phyloP scores from a whole-genome alignment of 2,888 invertebrate species.

The Psylliodes chrysocephalus region DNA sequence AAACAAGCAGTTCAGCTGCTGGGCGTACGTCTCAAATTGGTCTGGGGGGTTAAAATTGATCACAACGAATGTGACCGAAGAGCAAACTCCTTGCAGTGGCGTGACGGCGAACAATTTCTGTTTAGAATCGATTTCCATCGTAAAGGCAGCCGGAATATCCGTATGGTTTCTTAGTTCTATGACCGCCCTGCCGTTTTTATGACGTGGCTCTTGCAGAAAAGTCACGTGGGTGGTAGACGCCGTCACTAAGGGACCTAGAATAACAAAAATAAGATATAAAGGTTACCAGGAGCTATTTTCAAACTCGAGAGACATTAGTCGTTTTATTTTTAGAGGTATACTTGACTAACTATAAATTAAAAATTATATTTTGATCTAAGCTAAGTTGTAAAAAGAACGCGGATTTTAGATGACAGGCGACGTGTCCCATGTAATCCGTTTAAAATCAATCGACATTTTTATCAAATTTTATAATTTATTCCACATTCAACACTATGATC shows the following conservation, averaged over 20 bases:
- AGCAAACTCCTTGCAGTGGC: slow-evolving; percentile 50
- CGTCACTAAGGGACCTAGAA: slow-evolving; percentile 42
- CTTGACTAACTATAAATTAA: not conserved
- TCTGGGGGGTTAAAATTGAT: slow-evolving; percentile 41
- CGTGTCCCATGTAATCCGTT: too few species aligned
- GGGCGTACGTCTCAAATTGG: slow-evolving; percentile 54
- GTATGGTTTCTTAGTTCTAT: slow-evolving; percentile 60
- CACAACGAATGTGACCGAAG: not conserved
- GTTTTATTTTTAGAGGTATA: not conserved
- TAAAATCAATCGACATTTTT: too few species aligned
- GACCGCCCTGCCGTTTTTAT: slow-evolving; percentile 39
- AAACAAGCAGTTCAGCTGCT: slow-evolving; percentile 58
- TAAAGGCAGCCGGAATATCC: slow-evolving; percentile 54
- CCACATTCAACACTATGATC: too few species aligned
- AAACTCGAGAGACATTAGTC: not conserved
- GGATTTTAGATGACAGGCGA: not conserved
- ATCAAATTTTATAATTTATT: too few species aligned
- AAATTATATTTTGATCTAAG: not conserved
- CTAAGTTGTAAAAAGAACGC: slow-evolving; percentile 24
- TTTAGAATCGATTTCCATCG: slow-evolving; percentile 57
- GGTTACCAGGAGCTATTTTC: not conserved
- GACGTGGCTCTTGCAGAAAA: slow-evolving; percentile 36
- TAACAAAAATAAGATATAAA: not conserved
- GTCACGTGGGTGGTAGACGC: slow-evolving; percentile 40
- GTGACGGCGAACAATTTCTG: slow-evolving; percentile 58